Evolutionary conservation across 2,797 vertebrate genomes (phyloP).

Genomic region (Ctenochaetus hawaiiensis): DNA sequence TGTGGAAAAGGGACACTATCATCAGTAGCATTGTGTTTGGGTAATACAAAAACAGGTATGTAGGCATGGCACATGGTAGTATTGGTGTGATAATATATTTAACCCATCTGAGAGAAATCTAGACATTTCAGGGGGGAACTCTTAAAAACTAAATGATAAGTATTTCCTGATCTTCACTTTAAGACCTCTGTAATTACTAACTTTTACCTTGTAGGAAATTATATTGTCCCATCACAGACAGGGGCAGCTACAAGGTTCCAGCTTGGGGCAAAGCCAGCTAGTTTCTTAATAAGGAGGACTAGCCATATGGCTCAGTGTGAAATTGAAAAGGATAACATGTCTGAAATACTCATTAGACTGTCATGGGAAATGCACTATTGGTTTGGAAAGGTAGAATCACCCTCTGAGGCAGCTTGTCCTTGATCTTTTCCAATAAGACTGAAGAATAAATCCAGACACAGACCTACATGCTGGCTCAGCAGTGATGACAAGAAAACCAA

Average conservation of each 20-base stretch:
- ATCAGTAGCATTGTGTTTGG: neutral
- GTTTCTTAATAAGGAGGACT: constrained; percentile 41
- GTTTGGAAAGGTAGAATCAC: constrained; percentile 31
- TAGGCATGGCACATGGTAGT: neutral
- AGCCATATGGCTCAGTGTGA: constrained; percentile 59
- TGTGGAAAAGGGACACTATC: neutral
- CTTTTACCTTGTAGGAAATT: constrained; percentile 31
- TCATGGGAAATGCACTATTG: constrained; percentile 52
- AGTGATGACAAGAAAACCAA: constrained; percentile 35
- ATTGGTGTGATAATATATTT: neutral
- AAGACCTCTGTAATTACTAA: constrained; percentile 38
- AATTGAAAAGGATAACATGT: constrained; percentile 70
- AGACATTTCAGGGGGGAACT: neutral
- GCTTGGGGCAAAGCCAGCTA: constrained; percentile 45
- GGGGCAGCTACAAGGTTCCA: constrained; percentile 34
- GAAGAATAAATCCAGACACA: constrained; percentile 39
- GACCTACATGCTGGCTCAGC: constrained; percentile 37
- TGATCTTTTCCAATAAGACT: constrained; percentile 49
- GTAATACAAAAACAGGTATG: neutral
- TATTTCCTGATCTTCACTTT: neutral
- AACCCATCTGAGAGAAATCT: neutral
- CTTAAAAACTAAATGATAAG: constrained; percentile 10
- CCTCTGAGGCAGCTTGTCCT: constrained; percentile 42
- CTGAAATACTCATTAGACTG: constrained; percentile 59
- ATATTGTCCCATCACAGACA: constrained; percentile 44